A percentile compares a stretch with the other conserved stretches of the same genome.
Evolutionary conservation across 2,888 invertebrate genomes (phyloP).

Genomic region (Amphipoea oculea): DNA sequence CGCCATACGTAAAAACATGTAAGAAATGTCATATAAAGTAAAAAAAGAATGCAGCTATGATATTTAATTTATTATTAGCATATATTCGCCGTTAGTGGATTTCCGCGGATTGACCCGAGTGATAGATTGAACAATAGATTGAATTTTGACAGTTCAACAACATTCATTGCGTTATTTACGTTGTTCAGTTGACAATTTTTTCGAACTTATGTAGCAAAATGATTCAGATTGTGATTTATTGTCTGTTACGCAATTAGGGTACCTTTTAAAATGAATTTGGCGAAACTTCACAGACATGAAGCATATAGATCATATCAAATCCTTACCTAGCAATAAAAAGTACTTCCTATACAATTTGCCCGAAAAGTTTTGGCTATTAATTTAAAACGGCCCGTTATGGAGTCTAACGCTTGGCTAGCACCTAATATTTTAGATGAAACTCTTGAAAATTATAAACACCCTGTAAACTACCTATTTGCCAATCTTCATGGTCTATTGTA

Average conservation of each 20-base stretch:
- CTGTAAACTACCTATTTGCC: conserved; percentile 10
- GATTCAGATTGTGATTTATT: no score
- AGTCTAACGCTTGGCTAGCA: neutral
- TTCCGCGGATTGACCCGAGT: no score
- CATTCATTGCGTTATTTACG: neutral
- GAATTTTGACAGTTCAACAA: neutral
- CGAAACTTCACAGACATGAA: neutral
- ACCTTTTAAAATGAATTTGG: neutral
- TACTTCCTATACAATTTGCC: neutral
- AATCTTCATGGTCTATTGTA: conserved; percentile 15
- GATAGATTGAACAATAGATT: no score
- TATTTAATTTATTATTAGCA: no score
- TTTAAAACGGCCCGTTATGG: neutral
- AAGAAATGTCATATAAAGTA: no score
- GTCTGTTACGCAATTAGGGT: no score
- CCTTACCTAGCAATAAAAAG: neutral
- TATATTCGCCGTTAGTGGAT: no score
- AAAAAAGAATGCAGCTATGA: no score
- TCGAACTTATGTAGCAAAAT: neutral
- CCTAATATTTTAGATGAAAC: neutral
- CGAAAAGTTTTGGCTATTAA: neutral
- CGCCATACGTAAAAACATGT: no score
- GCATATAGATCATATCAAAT: no score
- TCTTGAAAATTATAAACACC: neutral
- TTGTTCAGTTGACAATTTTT: neutral